phyloP scores from a whole-genome alignment of 2,888 invertebrate species.

The Synergus umbraculus region DNA sequence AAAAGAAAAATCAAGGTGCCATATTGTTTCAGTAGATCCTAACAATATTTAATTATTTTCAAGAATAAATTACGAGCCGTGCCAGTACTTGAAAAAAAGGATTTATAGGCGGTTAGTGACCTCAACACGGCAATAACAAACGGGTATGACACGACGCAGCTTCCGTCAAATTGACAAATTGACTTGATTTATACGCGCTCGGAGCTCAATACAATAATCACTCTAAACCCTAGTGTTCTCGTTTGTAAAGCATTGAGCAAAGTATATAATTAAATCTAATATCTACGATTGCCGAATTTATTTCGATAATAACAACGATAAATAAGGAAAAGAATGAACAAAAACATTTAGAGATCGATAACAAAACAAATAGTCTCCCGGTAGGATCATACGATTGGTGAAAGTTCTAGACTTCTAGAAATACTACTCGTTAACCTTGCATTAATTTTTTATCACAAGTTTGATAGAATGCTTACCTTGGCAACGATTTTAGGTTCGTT shows the following conservation, averaged over 20 bases:
- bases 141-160: conserved; percentile 43
- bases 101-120: conserved; percentile 63
- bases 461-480: conserved; percentile 61
- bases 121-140: conserved; percentile 57
- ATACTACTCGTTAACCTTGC: neutral
- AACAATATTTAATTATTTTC: neutral
- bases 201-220: conserved; percentile 38
- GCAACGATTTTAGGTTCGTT: conserved; percentile 71
- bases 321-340: neutral
- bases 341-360: neutral
- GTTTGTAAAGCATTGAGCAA: conserved; percentile 11
- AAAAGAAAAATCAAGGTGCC: neutral
- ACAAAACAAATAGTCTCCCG: neutral
- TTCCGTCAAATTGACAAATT: conserved; percentile 60
- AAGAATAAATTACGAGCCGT: conserved; percentile 5
- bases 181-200: conserved; percentile 55
- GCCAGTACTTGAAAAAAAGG: conserved; percentile 46
- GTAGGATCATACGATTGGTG: neutral
- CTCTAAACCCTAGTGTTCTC: conserved; percentile 8
- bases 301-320: neutral
- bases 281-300: neutral
- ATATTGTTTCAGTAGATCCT: neutral
- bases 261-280: neutral
- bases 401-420: conserved; percentile 1
- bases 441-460: neutral